These are phyloP conservation scores for Drepanosiphum platanoidis DNA, from an alignment of 2,888 invertebrate genomes.

Conservation along the genomic window DNA sequence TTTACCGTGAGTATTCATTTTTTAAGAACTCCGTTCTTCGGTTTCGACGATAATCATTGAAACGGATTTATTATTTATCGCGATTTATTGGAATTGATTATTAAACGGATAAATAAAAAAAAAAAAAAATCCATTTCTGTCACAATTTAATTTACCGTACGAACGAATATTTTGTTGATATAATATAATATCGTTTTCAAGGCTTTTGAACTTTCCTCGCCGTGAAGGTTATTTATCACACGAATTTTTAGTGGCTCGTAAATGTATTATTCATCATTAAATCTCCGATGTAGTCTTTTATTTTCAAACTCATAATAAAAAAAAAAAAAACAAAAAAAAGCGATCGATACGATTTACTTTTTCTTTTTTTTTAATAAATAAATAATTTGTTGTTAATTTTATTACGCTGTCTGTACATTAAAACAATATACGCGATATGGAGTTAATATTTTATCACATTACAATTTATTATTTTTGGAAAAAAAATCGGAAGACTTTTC, in stretches of 20 bases:
- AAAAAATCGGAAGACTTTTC: no score
- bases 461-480: neutral
- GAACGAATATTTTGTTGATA: neutral
- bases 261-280: neutral
- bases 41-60: neutral
- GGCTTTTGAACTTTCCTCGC: conserved; percentile 40
- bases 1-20: conserved; percentile 43
- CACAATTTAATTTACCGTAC: neutral
- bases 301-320: neutral
- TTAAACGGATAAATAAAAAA: no score
- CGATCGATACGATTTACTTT: neutral
- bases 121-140: neutral
- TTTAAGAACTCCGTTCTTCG: neutral
- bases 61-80: neutral
- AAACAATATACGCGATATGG: neutral
- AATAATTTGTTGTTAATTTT: neutral
- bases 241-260: conserved; percentile 9
- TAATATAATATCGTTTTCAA: no score
- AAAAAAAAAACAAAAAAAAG: neutral
- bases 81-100: no score
- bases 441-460: neutral
- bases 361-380: neutral
- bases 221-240: conserved; percentile 15
- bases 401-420: no score
- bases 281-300: neutral